Conservation (phyloP, 1,140 invertebrate species). For the Lasioglossum baleicum region DNA sequence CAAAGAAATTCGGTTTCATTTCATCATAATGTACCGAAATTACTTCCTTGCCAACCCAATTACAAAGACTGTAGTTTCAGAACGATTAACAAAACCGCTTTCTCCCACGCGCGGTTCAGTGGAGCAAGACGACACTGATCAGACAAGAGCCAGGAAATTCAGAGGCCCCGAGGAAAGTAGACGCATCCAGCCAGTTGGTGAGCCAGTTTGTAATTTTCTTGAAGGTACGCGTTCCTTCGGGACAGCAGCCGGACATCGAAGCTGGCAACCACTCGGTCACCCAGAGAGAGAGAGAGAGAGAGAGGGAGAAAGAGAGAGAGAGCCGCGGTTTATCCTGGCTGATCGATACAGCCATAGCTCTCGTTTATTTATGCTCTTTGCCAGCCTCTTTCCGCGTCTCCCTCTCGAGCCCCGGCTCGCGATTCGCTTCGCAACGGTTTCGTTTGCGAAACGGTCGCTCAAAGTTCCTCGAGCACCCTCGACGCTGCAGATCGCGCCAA, state of each 20-base stretch:
- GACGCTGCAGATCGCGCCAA: background rate
- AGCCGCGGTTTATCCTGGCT: slow-evolving; percentile 17
- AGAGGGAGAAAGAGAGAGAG: background rate
- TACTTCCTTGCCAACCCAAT: no score
- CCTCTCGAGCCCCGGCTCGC: background rate
- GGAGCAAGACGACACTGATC: no score
- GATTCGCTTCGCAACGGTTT: background rate
- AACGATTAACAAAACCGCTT: no score
- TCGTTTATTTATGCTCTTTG: slow-evolving; percentile 45
- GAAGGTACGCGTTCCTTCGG: background rate
- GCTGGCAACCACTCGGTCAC: background rate
- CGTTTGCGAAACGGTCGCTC: slow-evolving; percentile 7
- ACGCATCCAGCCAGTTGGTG: no score
- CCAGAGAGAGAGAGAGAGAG: background rate
- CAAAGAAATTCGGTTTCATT: no score
- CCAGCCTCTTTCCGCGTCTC: slow-evolving; percentile 3
- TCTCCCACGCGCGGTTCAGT: no score
- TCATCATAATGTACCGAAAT: no score
- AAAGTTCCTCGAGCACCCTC: slow-evolving; percentile 4
- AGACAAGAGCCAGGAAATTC: no score
- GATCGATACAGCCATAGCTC: slow-evolving; percentile 49
- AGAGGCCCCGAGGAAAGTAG: no score
- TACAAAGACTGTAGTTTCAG: no score
- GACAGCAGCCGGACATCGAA: slow-evolving; percentile 26
- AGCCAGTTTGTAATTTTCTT: no score